A percentile compares a stretch with the other conserved stretches of the same genome.
These are phyloP conservation scores for Ooceraea biroi DNA, from an alignment of 1,140 invertebrate species.

Conservation along the genomic window DNA sequence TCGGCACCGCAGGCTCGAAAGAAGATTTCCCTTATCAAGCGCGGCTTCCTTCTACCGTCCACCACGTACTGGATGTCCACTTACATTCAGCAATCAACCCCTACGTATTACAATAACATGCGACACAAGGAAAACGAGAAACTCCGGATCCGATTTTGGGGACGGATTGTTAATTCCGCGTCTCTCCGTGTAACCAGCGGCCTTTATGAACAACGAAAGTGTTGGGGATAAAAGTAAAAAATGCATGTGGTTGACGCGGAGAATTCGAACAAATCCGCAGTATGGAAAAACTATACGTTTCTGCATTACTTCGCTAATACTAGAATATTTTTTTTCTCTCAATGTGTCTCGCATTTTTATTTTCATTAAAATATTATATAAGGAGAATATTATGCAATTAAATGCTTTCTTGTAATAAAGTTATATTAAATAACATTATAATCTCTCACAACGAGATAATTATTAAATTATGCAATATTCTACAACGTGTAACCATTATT, in stretches of 20 bases:
- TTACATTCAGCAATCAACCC: constrained; percentile 51
- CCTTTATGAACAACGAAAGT: background rate
- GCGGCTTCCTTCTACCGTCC: constrained; percentile 39
- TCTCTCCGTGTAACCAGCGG: constrained; percentile 5
- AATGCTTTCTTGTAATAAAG: too few species aligned
- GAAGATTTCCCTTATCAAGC: constrained; percentile 75
- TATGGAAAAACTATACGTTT: background rate
- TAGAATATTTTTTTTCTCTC: too few species aligned
- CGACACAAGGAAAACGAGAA: constrained; percentile 45
- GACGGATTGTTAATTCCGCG: constrained; percentile 68
- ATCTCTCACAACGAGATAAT: too few species aligned
- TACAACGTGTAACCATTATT: background rate
- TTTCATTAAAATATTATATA: too few species aligned
- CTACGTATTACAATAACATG: constrained; percentile 15
- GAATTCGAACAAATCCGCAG: background rate
- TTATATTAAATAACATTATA: too few species aligned
- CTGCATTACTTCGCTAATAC: too few species aligned
- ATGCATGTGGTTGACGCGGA: background rate
- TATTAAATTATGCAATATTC: too few species aligned
- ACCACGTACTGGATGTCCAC: constrained; percentile 54
- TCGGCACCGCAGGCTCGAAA: constrained; percentile 71
- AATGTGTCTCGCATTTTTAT: too few species aligned
- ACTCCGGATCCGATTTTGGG: constrained; percentile 6
- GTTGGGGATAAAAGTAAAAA: constrained; percentile 9
- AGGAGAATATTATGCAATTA: too few species aligned